A percentile compares a stretch with the other conserved stretches of the same genome.
These are phyloP conservation scores for Planiliza haematocheilus DNA, from an alignment of 2,113 vertebrate species.

Conservation along the genomic window DNA sequence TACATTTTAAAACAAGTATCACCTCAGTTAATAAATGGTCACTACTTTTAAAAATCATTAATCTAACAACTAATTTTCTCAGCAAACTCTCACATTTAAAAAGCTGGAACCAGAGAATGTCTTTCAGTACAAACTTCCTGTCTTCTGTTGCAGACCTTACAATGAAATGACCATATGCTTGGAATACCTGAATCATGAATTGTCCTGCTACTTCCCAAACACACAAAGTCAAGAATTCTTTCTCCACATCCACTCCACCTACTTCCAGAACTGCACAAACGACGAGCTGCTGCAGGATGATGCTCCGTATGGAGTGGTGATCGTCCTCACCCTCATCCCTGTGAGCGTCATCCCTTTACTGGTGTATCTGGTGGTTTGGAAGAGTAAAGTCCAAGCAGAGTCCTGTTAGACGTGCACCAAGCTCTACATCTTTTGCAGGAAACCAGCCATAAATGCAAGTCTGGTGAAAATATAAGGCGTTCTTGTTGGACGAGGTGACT, in stretches of 20 bases:
- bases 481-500: too few relatives aligned
- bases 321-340: conserved; percentile 74
- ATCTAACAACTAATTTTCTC: too few relatives aligned
- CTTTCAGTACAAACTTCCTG: not conserved
- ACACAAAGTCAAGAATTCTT: conserved; percentile 65
- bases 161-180: conserved; percentile 12
- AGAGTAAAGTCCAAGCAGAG: conserved; percentile 58
- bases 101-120: too few relatives aligned
- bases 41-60: too few relatives aligned
- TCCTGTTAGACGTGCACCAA: too few relatives aligned
- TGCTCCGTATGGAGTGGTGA: conserved; percentile 62
- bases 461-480: too few relatives aligned
- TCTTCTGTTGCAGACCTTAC: conserved; percentile 66
- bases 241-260: conserved; percentile 62
- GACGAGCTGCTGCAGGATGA: conserved; percentile 43
- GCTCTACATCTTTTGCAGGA: too few relatives aligned
- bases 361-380: conserved; percentile 74
- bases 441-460: too few relatives aligned
- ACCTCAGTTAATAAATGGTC: too few relatives aligned
- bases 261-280: conserved; percentile 67
- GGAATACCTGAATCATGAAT: rapidly evolving
- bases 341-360: conserved; percentile 76
- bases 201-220: conserved; percentile 73
- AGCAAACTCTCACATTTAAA: too few relatives aligned
- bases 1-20: too few relatives aligned